A percentile compares a stretch with the other conserved stretches of the same genome.
These are phyloP conservation scores for Cyclura pinguis DNA, from an alignment of 2,797 vertebrate genomes.

Conservation along the genomic window DNA sequence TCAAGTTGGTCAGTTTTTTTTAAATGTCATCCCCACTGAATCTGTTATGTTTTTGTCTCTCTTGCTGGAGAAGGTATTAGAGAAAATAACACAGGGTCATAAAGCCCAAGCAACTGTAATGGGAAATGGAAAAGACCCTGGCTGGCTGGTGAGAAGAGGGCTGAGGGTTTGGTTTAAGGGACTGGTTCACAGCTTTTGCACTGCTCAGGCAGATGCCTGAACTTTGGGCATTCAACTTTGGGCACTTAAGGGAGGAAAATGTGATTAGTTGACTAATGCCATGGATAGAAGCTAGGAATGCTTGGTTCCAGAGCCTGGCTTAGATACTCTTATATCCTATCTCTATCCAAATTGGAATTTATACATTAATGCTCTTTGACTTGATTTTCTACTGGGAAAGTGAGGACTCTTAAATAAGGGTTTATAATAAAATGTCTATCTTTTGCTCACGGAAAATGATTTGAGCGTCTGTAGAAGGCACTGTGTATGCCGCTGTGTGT, in stretches of 20 bases:
- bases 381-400: background rate
- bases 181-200: slow-evolving; percentile 29
- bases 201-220: background rate
- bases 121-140: too few species aligned
- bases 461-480: background rate
- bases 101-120: too few species aligned
- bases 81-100: too few species aligned
- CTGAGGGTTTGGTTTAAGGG: slow-evolving; percentile 16
- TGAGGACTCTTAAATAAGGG: too few species aligned
- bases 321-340: background rate
- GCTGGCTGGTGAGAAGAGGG: background rate
- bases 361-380: background rate
- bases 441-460: too few species aligned
- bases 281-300: background rate
- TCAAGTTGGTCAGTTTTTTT: slow-evolving; percentile 47
- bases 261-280: rapidly evolving
- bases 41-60: slow-evolving; percentile 51
- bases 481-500: too few species aligned
- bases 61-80: background rate
- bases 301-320: background rate
- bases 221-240: background rate
- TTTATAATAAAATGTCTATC: too few species aligned
- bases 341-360: background rate
- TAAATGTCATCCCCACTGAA: slow-evolving; percentile 59
- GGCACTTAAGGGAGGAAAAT: background rate